These are phyloP conservation scores for Naja naja DNA, from an alignment of 2,113 vertebrate genomes.

Conservation along the genomic window DNA sequence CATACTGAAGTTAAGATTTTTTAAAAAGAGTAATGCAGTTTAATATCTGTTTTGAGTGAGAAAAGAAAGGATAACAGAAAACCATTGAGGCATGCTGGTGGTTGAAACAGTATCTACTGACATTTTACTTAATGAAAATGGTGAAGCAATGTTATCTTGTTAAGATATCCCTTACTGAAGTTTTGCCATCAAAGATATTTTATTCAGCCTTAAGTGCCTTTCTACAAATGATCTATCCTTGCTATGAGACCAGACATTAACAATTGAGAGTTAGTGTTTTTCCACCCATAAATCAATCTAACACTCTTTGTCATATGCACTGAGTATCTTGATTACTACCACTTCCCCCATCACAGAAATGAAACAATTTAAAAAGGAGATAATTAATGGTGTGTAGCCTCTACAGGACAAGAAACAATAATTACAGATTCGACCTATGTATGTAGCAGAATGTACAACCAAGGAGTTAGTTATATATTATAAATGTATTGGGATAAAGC, in stretches of 20 bases:
- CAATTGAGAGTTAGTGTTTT: not conserved
- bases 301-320: not conserved
- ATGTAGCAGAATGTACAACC: not conserved
- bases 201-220: not conserved
- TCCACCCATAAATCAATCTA: not conserved
- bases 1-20: not conserved
- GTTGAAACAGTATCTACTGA: not conserved
- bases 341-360: not conserved
- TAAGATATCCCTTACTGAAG: not conserved
- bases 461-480: not conserved
- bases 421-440: not conserved
- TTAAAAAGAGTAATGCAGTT: not conserved
- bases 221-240: not conserved
- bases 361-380: not conserved
- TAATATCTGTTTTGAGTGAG: slow-evolving; percentile 8
- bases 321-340: not conserved
- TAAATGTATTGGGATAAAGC: not conserved
- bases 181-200: not conserved
- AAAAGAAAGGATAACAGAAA: not conserved
- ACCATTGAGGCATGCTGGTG: not conserved
- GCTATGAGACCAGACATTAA: not conserved
- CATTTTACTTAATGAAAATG: not conserved
- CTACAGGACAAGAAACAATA: not conserved
- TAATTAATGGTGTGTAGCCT: not conserved
- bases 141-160: not conserved